These are phyloP conservation scores for Junonia oenone DNA, from an alignment of 2,888 invertebrate genomes.

Conservation along the genomic window DNA sequence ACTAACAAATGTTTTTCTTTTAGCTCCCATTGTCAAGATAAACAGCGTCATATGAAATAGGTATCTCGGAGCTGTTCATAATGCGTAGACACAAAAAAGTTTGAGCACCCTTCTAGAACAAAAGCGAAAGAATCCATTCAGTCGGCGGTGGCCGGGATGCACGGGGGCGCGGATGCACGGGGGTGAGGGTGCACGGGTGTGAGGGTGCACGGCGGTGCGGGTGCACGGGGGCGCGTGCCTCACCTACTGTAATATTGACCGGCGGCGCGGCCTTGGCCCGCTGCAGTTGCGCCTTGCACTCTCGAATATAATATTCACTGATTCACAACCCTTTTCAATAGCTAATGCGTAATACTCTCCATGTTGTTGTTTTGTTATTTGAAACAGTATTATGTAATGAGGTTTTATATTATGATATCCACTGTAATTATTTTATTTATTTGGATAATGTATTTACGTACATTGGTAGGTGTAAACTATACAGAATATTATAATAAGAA, in stretches of 20 bases:
- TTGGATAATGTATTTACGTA: too few species aligned
- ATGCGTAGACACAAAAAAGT: conserved; percentile 15
- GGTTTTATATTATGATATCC: too few species aligned
- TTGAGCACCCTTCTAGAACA: conserved; percentile 25
- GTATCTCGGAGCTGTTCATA: conserved; percentile 7
- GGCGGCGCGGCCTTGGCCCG: conserved; percentile 27
- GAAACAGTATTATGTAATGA: too few species aligned
- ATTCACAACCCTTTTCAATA: conserved; percentile 17
- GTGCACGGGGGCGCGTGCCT: neutral
- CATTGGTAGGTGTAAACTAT: too few species aligned
- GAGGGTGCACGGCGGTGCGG: neutral
- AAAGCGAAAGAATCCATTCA: conserved; percentile 23
- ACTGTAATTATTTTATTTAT: too few species aligned
- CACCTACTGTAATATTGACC: conserved; percentile 20
- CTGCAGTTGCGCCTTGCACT: conserved; percentile 20
- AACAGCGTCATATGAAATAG: conserved; percentile 1
- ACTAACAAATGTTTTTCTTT: conserved; percentile 11
- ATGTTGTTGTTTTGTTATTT: too few species aligned
- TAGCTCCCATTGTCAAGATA: conserved; percentile 16
- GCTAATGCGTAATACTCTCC: neutral
- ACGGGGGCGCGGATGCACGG: neutral
- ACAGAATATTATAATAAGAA: too few species aligned
- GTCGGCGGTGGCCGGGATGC: conserved; percentile 2
- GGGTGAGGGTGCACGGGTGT: conserved; percentile 3
- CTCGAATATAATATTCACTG: conserved; percentile 12